Evolutionary conservation across 1,140 invertebrate species (phyloP), one percentile per base, ranked within the genome.

Genomic region (Drosophila nikananu): DNA sequence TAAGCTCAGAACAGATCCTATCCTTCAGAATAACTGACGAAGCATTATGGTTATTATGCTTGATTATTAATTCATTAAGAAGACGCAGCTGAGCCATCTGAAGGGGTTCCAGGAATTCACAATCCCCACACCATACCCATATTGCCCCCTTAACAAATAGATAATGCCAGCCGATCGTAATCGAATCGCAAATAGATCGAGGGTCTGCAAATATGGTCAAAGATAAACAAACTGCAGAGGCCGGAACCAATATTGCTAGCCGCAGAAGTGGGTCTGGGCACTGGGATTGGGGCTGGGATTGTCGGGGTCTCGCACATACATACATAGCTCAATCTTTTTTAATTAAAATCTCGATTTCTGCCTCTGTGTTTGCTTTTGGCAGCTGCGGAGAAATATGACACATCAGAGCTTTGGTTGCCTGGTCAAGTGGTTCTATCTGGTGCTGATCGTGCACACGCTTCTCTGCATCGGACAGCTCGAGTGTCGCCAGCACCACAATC

Each of bases 341-440:
- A 63, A 58, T 58, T 68, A 54, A 62, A 59, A 62, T 80, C 52
- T 76, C 35, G 42, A 52, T 66, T 42, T 67, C 10, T 51, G 48
- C 61, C 54, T 64, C 55, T 74, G 17, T 77, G 41, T 73, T 74
- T 64, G 60, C 46, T 67, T 66, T 66, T 65, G 41, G 23, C 77
- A 59, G 76, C 80, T 76, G 77, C 35, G 78, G 65, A 62, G 71
- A 80, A 91, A 87, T 61, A 91, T 91, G 89, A 72, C 79, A 80
- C 73, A 81, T 61, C 84, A 77, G 62, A 70, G 77, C 77, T 82
- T 84, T 27, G 79, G 76, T 57, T 91, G 81, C 76, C 64, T 84
- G 64, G 79, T 80, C 66, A 91, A 89, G 63, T 91, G 89, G 89
- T 82, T 91, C 79, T 91, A 91, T 91, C 32, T 91, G 79, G 89